Evolutionary conservation across 2,888 invertebrate genomes (phyloP), one percentile per base, ranked within the genome.

Genomic region (Cataglyphis livida): DNA sequence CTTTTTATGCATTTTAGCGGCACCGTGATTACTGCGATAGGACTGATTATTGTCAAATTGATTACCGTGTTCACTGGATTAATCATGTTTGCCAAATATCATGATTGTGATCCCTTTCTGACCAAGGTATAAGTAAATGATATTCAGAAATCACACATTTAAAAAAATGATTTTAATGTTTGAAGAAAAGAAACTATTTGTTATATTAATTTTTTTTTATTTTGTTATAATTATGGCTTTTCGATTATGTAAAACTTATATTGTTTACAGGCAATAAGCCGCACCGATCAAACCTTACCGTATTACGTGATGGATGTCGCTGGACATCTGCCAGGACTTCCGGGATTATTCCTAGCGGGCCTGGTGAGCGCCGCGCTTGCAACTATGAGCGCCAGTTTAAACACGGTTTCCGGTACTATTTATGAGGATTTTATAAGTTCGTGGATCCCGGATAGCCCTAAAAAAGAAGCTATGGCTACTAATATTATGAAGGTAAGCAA

Each of bases 311-410:
- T 97, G 95, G 96, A 97, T 89, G 95, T 96, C 18, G 95, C 97
- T 0, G 95, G 95, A 3, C 95, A 96, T 92, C 95, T 97, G 90
- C 96, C 96, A 21, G 97, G 97, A 0, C 95, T 97, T 70, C 96
- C 97, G 38, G 97, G 97, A 3, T 95, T 97, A 61, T 97, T 98
- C 90, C 96, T 97, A 5, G 97, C 97, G 38, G 96, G 97, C 35
- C 95, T 97, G 61, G 97, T 97, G 88, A 96, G 97, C 91, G 97
- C 97, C 0, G 97, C 97, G 0, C 95, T 97, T 38, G 96, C 96
- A 66, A 96, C 96, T 61, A 95, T 97, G 92, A 96, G 96, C 18
- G 95, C 96, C 0, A 94, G 95, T 59, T 95, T 97, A 25, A 97
- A 96, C 91, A 96, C 96, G 0, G 94, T 96, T 86, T 95, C 96